Conservation (phyloP, 2,888 invertebrate genomes). For the Tetrapedia diversipes region DNA sequence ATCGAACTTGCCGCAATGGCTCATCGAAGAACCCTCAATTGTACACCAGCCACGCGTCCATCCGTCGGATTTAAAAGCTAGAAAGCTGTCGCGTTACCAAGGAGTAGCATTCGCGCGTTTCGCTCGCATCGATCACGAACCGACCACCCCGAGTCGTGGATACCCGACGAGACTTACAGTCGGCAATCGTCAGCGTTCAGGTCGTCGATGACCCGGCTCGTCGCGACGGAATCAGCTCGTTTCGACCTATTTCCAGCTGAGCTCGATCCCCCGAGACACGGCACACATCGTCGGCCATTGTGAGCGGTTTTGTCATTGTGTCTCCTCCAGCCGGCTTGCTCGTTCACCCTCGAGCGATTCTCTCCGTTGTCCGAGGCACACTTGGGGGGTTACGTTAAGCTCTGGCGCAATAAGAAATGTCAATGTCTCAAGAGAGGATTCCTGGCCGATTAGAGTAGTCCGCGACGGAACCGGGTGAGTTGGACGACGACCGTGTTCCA, state of each 20-base stretch:
- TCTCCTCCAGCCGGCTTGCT: slow-evolving; percentile 36
- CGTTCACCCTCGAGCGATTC: slow-evolving; percentile 54
- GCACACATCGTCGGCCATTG: slow-evolving; percentile 38
- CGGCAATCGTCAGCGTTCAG: not conserved
- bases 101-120: not conserved
- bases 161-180: not conserved
- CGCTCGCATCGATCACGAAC: not conserved
- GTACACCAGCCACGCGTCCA: slow-evolving; percentile 19
- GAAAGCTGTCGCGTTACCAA: slow-evolving; percentile 40
- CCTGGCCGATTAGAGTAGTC: slow-evolving; percentile 57
- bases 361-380: slow-evolving; percentile 62
- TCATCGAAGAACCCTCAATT: slow-evolving; percentile 5
- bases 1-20: slow-evolving; percentile 26
- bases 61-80: slow-evolving; percentile 50
- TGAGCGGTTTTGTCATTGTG: too few species aligned
- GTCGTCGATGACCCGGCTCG: slow-evolving; percentile 8
- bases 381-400: slow-evolving; percentile 62
- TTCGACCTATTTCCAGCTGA: slow-evolving; percentile 30
- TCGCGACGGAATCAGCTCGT: slow-evolving; percentile 4
- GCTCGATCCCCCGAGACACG: slow-evolving; percentile 18
- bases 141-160: not conserved
- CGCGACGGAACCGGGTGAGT: slow-evolving; percentile 28
- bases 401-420: slow-evolving; percentile 64
- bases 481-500: slow-evolving; percentile 12
- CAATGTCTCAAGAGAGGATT: slow-evolving; percentile 72